Percentiles rank a stretch among this genome's conserved stretches.
These are phyloP conservation scores for Oegoconia quadripuncta DNA, from an alignment of 2,888 invertebrate genomes.

Conservation along the genomic window DNA sequence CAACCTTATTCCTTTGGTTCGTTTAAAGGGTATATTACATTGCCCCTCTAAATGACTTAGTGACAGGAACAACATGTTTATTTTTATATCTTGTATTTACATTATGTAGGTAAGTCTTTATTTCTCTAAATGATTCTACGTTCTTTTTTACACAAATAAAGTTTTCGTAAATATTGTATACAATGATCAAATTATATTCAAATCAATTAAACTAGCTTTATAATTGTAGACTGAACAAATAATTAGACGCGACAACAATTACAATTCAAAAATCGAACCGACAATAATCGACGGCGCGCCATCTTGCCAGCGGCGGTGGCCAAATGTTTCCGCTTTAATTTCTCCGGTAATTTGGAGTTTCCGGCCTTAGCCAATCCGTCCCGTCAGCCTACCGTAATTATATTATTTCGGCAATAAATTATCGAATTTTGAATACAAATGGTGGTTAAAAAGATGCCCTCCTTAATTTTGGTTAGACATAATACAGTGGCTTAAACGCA, in stretches of 20 bases:
- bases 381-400: slow-evolving; percentile 75
- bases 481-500: slow-evolving; percentile 26
- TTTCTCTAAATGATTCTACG: too few relatives aligned
- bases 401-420: slow-evolving; percentile 80
- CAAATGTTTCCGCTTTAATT: slow-evolving; percentile 80
- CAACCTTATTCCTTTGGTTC: too few relatives aligned
- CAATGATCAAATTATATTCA: too few relatives aligned
- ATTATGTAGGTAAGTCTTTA: too few relatives aligned
- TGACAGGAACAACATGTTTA: too few relatives aligned
- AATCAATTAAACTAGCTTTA: too few relatives aligned
- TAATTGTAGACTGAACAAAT: slow-evolving; percentile 60
- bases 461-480: slow-evolving; percentile 64
- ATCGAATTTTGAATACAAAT: slow-evolving; percentile 76
- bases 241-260: slow-evolving; percentile 31
- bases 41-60: too few relatives aligned
- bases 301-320: slow-evolving; percentile 76
- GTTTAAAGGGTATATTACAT: too few relatives aligned
- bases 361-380: slow-evolving; percentile 75
- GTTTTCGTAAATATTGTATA: too few relatives aligned
- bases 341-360: slow-evolving; percentile 77
- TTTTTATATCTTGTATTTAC: too few relatives aligned
- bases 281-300: slow-evolving; percentile 45
- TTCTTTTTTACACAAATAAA: too few relatives aligned
- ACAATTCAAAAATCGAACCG: slow-evolving; percentile 14
- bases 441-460: slow-evolving; percentile 61